A percentile compares a stretch with the other conserved stretches of the same genome.
phyloP scores from a whole-genome alignment of 2,113 vertebrate genomes.

The Ictalurus punctatus region DNA sequence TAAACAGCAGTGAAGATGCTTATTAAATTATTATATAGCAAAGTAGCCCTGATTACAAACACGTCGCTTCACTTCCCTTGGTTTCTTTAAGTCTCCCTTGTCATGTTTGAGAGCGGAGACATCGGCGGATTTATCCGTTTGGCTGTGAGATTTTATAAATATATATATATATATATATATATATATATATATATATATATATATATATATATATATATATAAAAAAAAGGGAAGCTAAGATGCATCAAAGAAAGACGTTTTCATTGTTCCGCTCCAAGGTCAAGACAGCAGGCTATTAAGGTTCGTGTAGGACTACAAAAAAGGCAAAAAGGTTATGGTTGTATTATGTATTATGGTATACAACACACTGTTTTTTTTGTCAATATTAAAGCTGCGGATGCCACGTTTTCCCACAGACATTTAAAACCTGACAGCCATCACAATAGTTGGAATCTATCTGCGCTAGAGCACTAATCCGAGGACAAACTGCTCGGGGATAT shows the following conservation, averaged over 20 bases:
- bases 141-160: too few species aligned
- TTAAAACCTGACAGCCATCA: neutral
- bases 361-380: neutral
- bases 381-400: neutral
- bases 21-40: neutral
- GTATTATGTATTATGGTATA: neutral
- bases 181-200: neutral
- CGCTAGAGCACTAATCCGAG: neutral
- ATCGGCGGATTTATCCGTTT: neutral
- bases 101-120: neutral
- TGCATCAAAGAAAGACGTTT: neutral
- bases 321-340: neutral
- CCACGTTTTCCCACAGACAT: neutral
- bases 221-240: neutral
- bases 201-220: too few species aligned
- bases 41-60: neutral
- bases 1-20: neutral
- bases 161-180: too few species aligned
- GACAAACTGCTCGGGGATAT: neutral
- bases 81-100: neutral
- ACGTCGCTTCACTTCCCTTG: neutral
- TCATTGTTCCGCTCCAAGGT: neutral
- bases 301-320: neutral
- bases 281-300: neutral
- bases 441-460: neutral